These are phyloP conservation scores for Oeneis ivallda DNA, from an alignment of 2,888 invertebrate genomes.

Conservation along the genomic window DNA sequence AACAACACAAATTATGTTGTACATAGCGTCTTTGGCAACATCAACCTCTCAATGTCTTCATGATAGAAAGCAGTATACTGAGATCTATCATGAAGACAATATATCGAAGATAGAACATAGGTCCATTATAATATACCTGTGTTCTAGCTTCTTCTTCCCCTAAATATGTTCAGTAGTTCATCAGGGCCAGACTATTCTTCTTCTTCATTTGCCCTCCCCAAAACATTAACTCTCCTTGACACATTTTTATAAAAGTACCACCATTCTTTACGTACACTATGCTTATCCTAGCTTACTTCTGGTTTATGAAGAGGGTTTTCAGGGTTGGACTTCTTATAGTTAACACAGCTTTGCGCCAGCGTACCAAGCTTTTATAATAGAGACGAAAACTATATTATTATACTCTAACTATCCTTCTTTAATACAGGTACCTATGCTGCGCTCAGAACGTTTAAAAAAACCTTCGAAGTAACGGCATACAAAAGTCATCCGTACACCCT, in stretches of 20 bases:
- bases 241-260: background rate
- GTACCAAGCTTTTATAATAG: background rate
- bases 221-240: background rate
- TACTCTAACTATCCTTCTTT: no score
- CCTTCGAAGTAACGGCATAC: background rate
- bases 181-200: background rate
- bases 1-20: no score
- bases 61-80: no score
- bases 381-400: no score
- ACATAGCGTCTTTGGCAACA: background rate
- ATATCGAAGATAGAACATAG: background rate
- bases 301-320: background rate
- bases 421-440: background rate
- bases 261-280: no score
- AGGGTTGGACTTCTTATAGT: background rate
- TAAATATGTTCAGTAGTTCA: background rate
- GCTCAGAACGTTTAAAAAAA: background rate
- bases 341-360: background rate
- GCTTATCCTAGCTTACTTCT: background rate
- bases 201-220: background rate
- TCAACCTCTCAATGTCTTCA: no score
- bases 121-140: background rate
- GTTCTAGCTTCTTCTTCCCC: background rate
- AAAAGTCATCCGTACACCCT: conserved; percentile 23
- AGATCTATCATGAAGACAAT: background rate